Conservation (phyloP, 2,797 vertebrate genomes). For the Hypotaenidia philippensis region DNA sequence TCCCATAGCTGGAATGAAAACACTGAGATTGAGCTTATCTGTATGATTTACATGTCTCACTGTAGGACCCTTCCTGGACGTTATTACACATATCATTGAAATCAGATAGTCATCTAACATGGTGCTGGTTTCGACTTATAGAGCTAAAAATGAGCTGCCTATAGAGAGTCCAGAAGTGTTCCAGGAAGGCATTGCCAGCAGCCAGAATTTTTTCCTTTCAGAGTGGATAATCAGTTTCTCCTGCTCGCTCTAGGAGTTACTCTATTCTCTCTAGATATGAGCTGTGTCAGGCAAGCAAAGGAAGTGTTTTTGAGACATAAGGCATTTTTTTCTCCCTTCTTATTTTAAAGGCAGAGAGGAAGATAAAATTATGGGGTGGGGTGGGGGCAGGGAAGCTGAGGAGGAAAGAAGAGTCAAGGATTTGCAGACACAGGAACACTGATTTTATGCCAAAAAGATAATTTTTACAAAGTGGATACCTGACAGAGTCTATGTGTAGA, state of each 20-base stretch:
- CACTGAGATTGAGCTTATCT: neutral
- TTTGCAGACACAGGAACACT: neutral
- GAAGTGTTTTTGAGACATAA: neutral
- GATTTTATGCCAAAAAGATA: neutral
- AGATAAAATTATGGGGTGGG: neutral
- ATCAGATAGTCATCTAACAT: neutral
- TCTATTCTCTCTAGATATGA: neutral
- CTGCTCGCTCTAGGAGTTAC: neutral
- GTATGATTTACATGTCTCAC: neutral
- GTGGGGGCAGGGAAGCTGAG: neutral
- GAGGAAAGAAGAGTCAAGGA: neutral
- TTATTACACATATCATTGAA: neutral
- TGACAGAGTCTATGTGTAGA: neutral
- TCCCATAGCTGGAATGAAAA: conserved; percentile 23
- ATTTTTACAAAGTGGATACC: neutral
- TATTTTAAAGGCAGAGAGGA: neutral
- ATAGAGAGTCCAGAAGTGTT: neutral
- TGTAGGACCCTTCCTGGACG: neutral
- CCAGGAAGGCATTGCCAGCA: neutral
- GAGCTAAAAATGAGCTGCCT: neutral
- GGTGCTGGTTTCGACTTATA: neutral
- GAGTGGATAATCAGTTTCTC: neutral
- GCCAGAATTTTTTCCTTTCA: conserved; percentile 2
- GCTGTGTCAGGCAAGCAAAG: neutral
- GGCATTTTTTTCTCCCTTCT: neutral